Base-by-base conservation (phyloP, 2,797 vertebrate species). In the Acomys russatus region DNA sequence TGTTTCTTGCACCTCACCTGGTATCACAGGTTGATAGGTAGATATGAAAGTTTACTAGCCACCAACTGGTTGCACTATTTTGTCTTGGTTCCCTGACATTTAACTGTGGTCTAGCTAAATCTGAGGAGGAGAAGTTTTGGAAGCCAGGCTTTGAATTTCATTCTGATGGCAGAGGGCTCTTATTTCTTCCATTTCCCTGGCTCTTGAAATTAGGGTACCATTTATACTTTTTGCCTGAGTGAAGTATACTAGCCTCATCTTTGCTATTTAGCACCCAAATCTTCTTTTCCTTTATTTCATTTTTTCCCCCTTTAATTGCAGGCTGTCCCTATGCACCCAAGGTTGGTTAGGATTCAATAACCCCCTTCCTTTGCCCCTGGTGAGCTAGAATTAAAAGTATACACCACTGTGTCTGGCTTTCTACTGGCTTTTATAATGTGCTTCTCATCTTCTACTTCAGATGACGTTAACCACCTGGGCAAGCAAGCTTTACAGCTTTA, bases 161-260 rank as follows among this genome's bases (percentile, higher is more conserved):
- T 90, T 94, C 23, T 80, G 38, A 91, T 35, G 7, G 23, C 30
- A 76, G n/a, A 92, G 51, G 54, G 18, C 61, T 56, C 56, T 76
- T 77, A 76, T 56, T 56, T 49, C 44, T 15, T 73, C n/a, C 85
- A 35, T 91, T n/a, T 88, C 23, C 9, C 61, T 94, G 61, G 35
- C 71, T 94, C 77, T 91, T 84, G 64, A 93, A 91, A 35, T 49
- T 88, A 28, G 25, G 12, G 59, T 83, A 44, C 44, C 10, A 49
- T 71, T 86, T 64, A 38, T n/a, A 9, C 61, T 63, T 85, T 38
- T 66, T 51, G 23, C 66, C 35, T 85, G 33, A 25, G 88, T 78
- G 15, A 30, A 90, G 6, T 25, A 3, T 28, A 23, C 51, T 54
- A 44, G 9, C 18, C 25, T 94, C 35, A 74, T 66, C 93, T 83